Base-by-base conservation (phyloP, 2,113 vertebrate species). In the Sorex araneus region DNA sequence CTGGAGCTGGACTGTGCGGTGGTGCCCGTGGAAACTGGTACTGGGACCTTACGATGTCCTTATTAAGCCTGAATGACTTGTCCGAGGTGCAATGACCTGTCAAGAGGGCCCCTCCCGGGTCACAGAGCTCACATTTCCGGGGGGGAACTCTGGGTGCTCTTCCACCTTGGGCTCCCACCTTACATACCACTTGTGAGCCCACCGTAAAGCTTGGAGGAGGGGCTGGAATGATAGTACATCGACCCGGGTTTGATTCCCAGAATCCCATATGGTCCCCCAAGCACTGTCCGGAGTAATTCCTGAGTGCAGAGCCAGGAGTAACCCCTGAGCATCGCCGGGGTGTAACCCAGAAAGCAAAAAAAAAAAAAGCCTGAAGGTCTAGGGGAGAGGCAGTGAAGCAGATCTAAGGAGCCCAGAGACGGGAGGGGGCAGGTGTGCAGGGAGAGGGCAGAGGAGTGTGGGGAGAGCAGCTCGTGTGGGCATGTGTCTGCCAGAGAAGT, bases 1-100 rank as follows among this genome's bases (percentile, higher is more conserved):
- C 1, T 64, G 60, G 15, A 32, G 25, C 7, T 30, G 23, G 6
- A 9, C 0, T 28, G 8, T 1, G 64, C 0, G 12, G 10, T 1
- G 32, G 57, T 13, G 60, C 50, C 63, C 2, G 4, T 30, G 2
- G 54, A 8, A 73, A 28, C 50, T 63, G 71, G 69, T n/a, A 6
- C 43, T 21, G 16, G 43, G 28, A 8, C 8, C 50, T n/a, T 28
- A 1, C 40, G n/a, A 30, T 34, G 77, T 57, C 71, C 18, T 74
- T 34, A 10, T 54, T 36, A 11, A 10, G 28, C 77, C 30, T 45
- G 27, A 50, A 50, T 50, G 25, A 19, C n/a, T 23, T 60, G 32
- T 4, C 54, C 43, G 32, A 16, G 27, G 69, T 21, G 60, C 70
- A 19, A 54, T 27, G 79, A 34, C 25, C 81, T 50, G 84, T 57